Evolutionary conservation across 2,888 invertebrate species (phyloP).

Genomic region (Lathronympha strigana): DNA sequence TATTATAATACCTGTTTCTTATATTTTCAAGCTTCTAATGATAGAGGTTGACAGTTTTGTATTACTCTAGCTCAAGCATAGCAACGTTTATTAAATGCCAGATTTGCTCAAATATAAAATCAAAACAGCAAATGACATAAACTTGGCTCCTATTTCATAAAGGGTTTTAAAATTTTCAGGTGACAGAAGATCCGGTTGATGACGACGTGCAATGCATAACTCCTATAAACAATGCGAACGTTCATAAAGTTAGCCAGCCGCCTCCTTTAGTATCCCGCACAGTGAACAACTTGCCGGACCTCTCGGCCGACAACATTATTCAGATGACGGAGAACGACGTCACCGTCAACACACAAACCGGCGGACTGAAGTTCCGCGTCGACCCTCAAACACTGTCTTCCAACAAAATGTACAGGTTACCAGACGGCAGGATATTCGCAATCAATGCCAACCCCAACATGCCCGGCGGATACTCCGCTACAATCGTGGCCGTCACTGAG

Average conservation of each 20-base stretch:
- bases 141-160: not conserved
- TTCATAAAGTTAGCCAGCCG: conserved; percentile 55
- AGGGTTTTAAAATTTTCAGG: conserved; percentile 53
- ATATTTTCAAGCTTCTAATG: too few relatives aligned
- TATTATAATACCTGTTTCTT: too few relatives aligned
- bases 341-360: conserved; percentile 76
- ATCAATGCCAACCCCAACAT: conserved; percentile 78
- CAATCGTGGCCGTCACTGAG: conserved; percentile 78
- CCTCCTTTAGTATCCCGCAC: conserved; percentile 55
- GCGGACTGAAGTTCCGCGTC: conserved; percentile 78
- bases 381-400: conserved; percentile 80
- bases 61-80: too few relatives aligned
- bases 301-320: conserved; percentile 69
- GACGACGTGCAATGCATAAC: conserved; percentile 81
- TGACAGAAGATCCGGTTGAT: conserved; percentile 73
- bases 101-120: too few relatives aligned
- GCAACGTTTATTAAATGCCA: too few relatives aligned
- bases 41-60: too few relatives aligned
- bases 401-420: conserved; percentile 81
- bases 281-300: conserved; percentile 51
- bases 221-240: conserved; percentile 52
- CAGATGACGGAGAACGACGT: conserved; percentile 82
- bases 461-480: conserved; percentile 82
- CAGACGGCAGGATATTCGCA: conserved; percentile 79
- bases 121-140: too few relatives aligned